Percentiles rank a stretch among this genome's conserved stretches.
Evolutionary conservation across 2,888 invertebrate genomes (phyloP).

Genomic region (Plebejus anna): DNA sequence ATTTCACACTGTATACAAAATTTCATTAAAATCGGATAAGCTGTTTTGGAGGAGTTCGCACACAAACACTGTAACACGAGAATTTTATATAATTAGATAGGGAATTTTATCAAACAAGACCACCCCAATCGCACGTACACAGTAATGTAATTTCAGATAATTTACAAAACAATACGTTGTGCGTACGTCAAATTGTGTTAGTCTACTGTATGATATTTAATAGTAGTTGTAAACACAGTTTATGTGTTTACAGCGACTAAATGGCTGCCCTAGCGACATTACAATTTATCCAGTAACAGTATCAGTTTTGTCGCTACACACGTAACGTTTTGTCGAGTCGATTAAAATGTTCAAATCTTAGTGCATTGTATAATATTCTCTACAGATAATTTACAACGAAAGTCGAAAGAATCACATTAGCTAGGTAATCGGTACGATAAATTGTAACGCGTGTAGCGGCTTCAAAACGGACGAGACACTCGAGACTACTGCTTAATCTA

Average conservation of each 20-base stretch:
- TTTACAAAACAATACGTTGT: background rate
- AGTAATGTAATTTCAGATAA: background rate
- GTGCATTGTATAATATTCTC: background rate
- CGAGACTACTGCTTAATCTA: constrained; percentile 32
- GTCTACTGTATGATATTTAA: too few relatives aligned
- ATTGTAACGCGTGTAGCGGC: constrained; percentile 9
- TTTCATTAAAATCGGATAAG: too few relatives aligned
- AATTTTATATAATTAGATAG: too few relatives aligned
- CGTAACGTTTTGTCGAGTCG: background rate
- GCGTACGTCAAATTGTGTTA: background rate
- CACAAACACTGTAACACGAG: too few relatives aligned
- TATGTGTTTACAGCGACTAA: too few relatives aligned
- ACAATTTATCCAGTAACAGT: background rate
- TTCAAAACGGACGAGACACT: background rate
- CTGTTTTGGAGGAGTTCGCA: too few relatives aligned
- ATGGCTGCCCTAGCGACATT: too few relatives aligned
- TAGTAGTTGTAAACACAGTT: too few relatives aligned
- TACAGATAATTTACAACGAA: background rate
- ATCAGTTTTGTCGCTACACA: background rate
- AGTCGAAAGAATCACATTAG: too few relatives aligned
- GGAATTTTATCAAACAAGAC: background rate
- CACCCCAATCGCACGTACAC: background rate
- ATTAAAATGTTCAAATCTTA: background rate
- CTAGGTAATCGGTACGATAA: background rate
- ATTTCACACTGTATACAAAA: too few relatives aligned